Evolutionary conservation across 2,113 vertebrate genomes (phyloP), one percentile per base, ranked within the genome.

Genomic region (Acrocephalus kingi): DNA sequence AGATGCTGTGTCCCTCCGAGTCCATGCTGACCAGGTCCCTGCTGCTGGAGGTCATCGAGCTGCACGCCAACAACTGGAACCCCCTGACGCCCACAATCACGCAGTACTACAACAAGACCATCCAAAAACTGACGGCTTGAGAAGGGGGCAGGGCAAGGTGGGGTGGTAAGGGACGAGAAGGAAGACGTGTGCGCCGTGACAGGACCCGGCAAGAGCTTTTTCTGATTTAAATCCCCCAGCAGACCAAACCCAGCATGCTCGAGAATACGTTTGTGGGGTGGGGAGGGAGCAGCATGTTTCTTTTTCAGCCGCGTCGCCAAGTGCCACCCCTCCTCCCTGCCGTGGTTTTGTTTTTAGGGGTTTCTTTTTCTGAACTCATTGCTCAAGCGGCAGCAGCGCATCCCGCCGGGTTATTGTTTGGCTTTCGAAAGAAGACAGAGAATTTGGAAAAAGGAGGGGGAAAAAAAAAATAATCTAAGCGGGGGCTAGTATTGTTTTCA

Each of bases 101-200:
- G 2, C 99, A 99, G 88, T 99, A 99, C 98, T 99, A 99, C 98
- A 99, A 99, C 98, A 99, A 99, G 94, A 99, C 99, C 98, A 99
- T 99, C 98, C 99, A 99, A 87, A 99, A 99, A 98, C 99, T 99
- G 97, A 99, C 99, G 13, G 98, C 99, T 94, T 99, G 98, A 98
- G 37, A 39, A 39, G 37, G 96, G 89, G 80, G 76, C 87, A 92
- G 91, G 92, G 79, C 74, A 17, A 24, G 92, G 72, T 72, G 89
- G 95, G 88, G 92, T 89, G 96, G 95, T 90, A 88, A 97, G 84
- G 96, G 92, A 84, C 2, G 5, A 95, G 95, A 91, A 95, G 86
- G 86, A 93, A 92, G 94, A 95, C 52, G 2, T 3, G 2, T 3
- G 85, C 94, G 54, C 93, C 87, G 96, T 83, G 84, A 74, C 0